These are phyloP conservation scores for Agrypnus murinus DNA, from an alignment of 2,888 invertebrate species.

Conservation along the genomic window DNA sequence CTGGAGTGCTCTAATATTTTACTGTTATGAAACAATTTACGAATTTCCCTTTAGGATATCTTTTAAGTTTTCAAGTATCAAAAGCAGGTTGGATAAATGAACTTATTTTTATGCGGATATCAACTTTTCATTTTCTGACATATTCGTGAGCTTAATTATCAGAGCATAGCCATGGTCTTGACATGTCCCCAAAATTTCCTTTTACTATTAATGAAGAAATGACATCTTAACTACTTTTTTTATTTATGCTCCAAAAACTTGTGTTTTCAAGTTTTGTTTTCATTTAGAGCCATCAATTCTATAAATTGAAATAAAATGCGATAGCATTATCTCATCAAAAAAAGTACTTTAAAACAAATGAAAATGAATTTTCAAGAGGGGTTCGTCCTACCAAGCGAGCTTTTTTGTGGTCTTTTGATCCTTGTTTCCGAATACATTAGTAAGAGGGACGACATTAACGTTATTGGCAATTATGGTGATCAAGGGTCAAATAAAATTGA, in stretches of 20 bases:
- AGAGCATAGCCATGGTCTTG: constrained; percentile 6
- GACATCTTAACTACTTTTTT: not conserved
- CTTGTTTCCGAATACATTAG: constrained; percentile 30
- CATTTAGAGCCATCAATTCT: not conserved
- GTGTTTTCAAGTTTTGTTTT: constrained; percentile 7
- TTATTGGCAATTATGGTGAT: constrained; percentile 34
- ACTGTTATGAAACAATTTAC: constrained; percentile 41
- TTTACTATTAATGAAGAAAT: constrained; percentile 5
- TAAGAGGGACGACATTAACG: constrained; percentile 21
- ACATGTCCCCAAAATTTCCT: constrained; percentile 15
- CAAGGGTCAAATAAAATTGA: constrained; percentile 22
- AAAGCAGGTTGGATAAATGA: constrained; percentile 32
- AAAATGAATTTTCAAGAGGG: constrained; percentile 46
- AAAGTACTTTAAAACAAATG: constrained; percentile 46
- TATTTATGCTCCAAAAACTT: not conserved
- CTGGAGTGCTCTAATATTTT: constrained; percentile 41
- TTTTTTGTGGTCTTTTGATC: constrained; percentile 50
- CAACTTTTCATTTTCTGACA: constrained; percentile 35
- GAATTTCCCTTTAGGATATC: constrained; percentile 30
- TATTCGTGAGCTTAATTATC: not conserved
- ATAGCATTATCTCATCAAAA: not conserved
- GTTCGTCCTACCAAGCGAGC: constrained; percentile 35
- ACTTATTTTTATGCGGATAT: constrained; percentile 3
- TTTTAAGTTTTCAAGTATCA: constrained; percentile 21
- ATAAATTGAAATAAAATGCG: not conserved